These are phyloP conservation scores for Luidia sarsii DNA, from an alignment of 53 echinoderm and acorn worm species.

Conservation along the genomic window DNA sequence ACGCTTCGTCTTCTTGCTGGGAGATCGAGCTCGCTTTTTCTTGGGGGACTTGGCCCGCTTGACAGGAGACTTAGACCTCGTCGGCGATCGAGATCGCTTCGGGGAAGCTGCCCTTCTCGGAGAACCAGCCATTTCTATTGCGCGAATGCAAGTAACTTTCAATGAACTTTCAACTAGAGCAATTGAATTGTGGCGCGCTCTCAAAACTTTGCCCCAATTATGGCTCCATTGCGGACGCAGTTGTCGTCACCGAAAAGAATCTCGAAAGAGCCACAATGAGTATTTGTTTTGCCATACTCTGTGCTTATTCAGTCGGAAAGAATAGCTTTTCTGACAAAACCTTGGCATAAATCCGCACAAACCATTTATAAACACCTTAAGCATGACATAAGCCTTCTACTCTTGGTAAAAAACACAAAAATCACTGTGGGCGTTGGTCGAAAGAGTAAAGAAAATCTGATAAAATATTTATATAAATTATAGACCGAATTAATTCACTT, in stretches of 20 bases:
- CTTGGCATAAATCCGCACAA: too few relatives aligned
- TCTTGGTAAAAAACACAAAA: too few relatives aligned
- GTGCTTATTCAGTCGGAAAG: slow-evolving; percentile 4
- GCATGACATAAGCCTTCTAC: background rate
- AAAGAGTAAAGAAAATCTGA: background rate
- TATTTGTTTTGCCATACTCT: background rate
- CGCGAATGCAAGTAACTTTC: too few relatives aligned
- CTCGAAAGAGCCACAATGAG: background rate
- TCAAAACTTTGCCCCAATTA: too few relatives aligned
- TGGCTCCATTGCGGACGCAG: slow-evolving; percentile 30
- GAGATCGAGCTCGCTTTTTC: slow-evolving; percentile 25
- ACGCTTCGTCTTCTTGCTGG: slow-evolving; percentile 38
- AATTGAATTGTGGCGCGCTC: too few relatives aligned
- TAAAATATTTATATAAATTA: background rate
- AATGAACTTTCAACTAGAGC: too few relatives aligned
- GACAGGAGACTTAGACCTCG: slow-evolving; percentile 4
- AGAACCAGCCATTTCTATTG: slow-evolving; percentile 27
- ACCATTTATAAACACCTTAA: background rate
- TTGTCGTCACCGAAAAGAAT: background rate
- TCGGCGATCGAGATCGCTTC: slow-evolving; percentile 11
- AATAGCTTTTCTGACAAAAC: background rate
- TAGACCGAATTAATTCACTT: background rate
- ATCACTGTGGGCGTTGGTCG: too few relatives aligned
- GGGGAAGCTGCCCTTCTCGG: slow-evolving; percentile 38
- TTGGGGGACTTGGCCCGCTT: slow-evolving; percentile 5